These are phyloP conservation scores for Bolinopsis microptera DNA, from an alignment of 37 sponge, comb jelly and placozoan species.

Conservation along the genomic window DNA sequence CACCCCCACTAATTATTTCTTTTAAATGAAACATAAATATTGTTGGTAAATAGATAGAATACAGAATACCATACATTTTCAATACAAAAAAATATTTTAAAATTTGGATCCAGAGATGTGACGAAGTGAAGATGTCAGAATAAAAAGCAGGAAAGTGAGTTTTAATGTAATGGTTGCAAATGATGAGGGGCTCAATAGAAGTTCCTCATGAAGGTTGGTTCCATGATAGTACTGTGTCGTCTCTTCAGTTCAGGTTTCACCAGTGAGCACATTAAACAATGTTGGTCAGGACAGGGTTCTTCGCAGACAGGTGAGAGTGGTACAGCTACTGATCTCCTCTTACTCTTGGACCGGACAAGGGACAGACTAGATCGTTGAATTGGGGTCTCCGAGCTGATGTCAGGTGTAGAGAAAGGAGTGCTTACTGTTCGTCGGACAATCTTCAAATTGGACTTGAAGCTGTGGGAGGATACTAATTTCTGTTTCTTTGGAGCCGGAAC, in stretches of 20 bases:
- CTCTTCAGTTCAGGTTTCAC: constrained; percentile 34
- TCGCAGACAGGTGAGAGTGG: background rate
- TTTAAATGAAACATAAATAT: no score
- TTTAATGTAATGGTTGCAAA: no score
- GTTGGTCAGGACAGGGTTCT: background rate
- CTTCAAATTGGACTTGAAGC: background rate
- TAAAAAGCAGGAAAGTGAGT: no score
- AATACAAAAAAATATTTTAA: no score
- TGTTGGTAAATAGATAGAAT: no score
- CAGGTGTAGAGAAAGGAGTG: background rate
- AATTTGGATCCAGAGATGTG: no score
- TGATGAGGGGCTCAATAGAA: background rate
- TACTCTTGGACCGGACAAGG: background rate
- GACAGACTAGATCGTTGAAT: background rate
- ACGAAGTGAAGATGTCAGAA: no score
- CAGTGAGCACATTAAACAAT: constrained; percentile 19
- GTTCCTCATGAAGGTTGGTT: background rate
- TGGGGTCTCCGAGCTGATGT: background rate
- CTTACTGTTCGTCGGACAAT: background rate
- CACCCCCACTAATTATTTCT: no score
- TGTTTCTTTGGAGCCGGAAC: background rate
- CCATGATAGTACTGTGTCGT: background rate
- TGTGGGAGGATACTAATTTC: background rate
- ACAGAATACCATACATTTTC: no score
- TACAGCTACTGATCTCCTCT: background rate